Percentiles rank a stretch among this genome's conserved stretches.
These are phyloP conservation scores for Oscarella lobularis DNA, from an alignment of 37 sponge, comb jelly and placozoan species.

Conservation along the genomic window DNA sequence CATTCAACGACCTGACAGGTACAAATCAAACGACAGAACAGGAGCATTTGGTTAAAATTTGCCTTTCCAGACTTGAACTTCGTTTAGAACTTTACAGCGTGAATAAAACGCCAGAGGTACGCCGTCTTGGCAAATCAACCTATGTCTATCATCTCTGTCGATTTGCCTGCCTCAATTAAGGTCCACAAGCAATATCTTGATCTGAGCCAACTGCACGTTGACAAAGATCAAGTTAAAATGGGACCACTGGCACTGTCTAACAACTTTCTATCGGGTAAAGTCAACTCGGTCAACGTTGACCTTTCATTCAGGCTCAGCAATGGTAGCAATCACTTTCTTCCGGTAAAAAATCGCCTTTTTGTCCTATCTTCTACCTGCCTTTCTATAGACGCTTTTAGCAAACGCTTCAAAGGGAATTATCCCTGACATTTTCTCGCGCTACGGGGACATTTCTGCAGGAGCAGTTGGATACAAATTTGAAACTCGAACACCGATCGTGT, in stretches of 20 bases:
- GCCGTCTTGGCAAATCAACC: not conserved
- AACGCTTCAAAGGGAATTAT: not conserved
- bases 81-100: not conserved
- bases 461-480: not conserved
- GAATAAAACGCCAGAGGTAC: not conserved
- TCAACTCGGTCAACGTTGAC: not conserved
- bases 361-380: too few species aligned
- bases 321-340: not conserved
- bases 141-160: too few species aligned
- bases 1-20: not conserved
- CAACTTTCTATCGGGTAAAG: not conserved
- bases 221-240: not conserved
- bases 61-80: not conserved
- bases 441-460: not conserved
- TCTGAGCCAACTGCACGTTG: not conserved
- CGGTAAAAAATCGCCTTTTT: too few species aligned
- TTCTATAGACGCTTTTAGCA: not conserved
- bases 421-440: not conserved
- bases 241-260: not conserved
- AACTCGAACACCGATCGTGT: not conserved
- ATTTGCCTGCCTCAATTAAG: not conserved
- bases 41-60: not conserved
- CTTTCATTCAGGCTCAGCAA: not conserved
- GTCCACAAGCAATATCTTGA: not conserved
- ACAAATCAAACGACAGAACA: not conserved